Base-by-base conservation (phyloP, 2,888 invertebrate genomes). In the Rutpela maculata region DNA sequence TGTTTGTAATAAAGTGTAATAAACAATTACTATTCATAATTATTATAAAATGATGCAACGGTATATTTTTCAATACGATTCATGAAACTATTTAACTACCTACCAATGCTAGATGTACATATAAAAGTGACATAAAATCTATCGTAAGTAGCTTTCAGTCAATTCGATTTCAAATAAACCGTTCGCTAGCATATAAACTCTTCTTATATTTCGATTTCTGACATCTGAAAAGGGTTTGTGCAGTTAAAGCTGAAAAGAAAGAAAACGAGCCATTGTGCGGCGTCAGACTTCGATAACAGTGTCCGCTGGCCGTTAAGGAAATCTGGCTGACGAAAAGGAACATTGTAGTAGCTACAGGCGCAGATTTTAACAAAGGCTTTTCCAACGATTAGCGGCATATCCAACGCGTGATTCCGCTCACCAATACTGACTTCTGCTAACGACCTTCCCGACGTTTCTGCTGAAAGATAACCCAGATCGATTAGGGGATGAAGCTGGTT, bases 231-330 rank as follows among this genome's bases (percentile, higher is more conserved):
- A 19, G 38, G 22, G 18, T 18, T 18, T 12, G 50, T 50, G 43
- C 43, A 60, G 59, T 70, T 70, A 43, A 12, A 43, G 59, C 22
- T 9, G 56, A 70, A 31, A 38, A 19, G 38, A 73, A 65, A 73
- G 19, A 31, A 72, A 72, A 72, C 75, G 73, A 62, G 67, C 73
- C 56, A 77, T 80, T 78, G 78, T 78, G 78, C 74, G 75, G 69
- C 71, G 74, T 76, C 68, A 22, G 78, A 71, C 76, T 78, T 76
- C 76, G 78, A 76, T 78, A 80, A 80, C 80, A 75, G 74, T 75
- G 62, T 76, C 68, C 72, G 57, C 22, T 59, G 19, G 35, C 69
- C 50, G 56, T 73, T 68, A 72, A 75, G 78, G 76, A 78, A 76
- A 78, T 74, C 78, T 80, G 74, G 57, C 66, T 71, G 71, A 76